These are phyloP conservation scores for Platyura marginata DNA, from an alignment of 1,140 invertebrate genomes.

Conservation along the genomic window DNA sequence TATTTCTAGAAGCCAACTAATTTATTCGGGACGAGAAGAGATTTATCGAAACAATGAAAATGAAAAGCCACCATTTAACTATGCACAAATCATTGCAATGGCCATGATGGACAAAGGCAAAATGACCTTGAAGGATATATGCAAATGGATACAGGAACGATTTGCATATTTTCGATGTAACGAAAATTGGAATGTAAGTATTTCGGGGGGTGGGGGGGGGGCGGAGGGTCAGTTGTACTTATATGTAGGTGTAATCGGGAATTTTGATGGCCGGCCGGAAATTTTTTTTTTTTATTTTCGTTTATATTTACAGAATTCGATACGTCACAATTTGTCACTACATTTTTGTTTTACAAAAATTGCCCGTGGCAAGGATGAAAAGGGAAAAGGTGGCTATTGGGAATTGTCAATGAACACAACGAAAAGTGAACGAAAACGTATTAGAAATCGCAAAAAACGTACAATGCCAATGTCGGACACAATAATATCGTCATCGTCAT, in stretches of 20 bases:
- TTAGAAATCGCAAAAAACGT: slow-evolving; percentile 13
- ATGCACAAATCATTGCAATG: slow-evolving; percentile 23
- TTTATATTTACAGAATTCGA: slow-evolving; percentile 17
- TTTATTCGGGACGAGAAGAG: slow-evolving; percentile 13
- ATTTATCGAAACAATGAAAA: slow-evolving; percentile 15
- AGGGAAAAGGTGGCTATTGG: slow-evolving; percentile 23
- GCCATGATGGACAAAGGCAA: slow-evolving; percentile 19
- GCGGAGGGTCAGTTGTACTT: too few species aligned
- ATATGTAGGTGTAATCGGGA: neutral
- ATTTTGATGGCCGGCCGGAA: neutral
- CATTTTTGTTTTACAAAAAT: slow-evolving; percentile 21
- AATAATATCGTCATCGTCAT: too few species aligned
- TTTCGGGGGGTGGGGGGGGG: too few species aligned
- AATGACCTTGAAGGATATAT: slow-evolving; percentile 21
- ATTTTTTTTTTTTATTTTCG: slow-evolving; percentile 1
- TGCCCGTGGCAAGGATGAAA: slow-evolving; percentile 18
- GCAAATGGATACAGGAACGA: slow-evolving; percentile 20
- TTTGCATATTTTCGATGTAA: slow-evolving; percentile 19
- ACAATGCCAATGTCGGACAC: too few species aligned
- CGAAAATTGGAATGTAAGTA: slow-evolving; percentile 23
- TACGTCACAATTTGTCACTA: slow-evolving; percentile 20
- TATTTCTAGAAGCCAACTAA: slow-evolving; percentile 11
- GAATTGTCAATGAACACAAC: slow-evolving; percentile 19
- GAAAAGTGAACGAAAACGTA: slow-evolving; percentile 18
- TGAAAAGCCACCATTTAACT: slow-evolving; percentile 21